A percentile compares a stretch with the other conserved stretches of the same genome.
These are phyloP conservation scores for Boulengeromyrus knoepffleri DNA, from an alignment of 2,113 vertebrate genomes.

Conservation along the genomic window DNA sequence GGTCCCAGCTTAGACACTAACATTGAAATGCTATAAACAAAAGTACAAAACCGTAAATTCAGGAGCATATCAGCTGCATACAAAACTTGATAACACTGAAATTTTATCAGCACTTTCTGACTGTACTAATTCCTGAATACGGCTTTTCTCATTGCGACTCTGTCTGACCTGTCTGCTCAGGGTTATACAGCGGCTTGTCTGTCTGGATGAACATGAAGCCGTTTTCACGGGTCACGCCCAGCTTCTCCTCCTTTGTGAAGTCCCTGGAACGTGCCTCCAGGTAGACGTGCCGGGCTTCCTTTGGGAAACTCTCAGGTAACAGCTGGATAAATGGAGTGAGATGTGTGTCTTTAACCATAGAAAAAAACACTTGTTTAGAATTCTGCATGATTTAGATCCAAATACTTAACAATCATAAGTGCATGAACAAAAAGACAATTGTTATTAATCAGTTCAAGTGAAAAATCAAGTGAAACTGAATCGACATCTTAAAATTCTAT, in stretches of 20 bases:
- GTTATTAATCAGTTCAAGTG: not conserved
- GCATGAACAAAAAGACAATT: not conserved
- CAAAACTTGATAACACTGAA: not conserved
- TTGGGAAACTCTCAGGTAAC: slow-evolving; percentile 54
- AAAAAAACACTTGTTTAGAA: not conserved
- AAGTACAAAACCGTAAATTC: not conserved
- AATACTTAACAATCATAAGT: not conserved
- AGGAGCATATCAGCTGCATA: not conserved
- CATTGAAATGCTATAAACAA: not conserved
- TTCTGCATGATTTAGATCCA: not conserved
- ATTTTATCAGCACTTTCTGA: slow-evolving; percentile 9
- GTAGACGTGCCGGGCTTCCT: slow-evolving; percentile 51
- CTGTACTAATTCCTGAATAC: not conserved
- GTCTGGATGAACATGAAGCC: slow-evolving; percentile 87
- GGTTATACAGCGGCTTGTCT: slow-evolving; percentile 86
- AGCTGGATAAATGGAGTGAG: slow-evolving; percentile 52
- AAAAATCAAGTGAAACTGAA: not conserved
- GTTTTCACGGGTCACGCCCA: slow-evolving; percentile 69
- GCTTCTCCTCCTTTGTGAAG: slow-evolving; percentile 59
- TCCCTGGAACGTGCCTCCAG: slow-evolving; percentile 65
- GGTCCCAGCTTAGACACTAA: not conserved
- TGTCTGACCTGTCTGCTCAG: slow-evolving; percentile 71
- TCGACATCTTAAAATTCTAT: not conserved
- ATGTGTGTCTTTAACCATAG: not conserved
- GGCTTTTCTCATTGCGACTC: not conserved